Percentiles rank a stretch among this genome's conserved stretches.
phyloP scores from a whole-genome alignment of 2,113 vertebrate species.

The Microcebus ravelobensis region DNA sequence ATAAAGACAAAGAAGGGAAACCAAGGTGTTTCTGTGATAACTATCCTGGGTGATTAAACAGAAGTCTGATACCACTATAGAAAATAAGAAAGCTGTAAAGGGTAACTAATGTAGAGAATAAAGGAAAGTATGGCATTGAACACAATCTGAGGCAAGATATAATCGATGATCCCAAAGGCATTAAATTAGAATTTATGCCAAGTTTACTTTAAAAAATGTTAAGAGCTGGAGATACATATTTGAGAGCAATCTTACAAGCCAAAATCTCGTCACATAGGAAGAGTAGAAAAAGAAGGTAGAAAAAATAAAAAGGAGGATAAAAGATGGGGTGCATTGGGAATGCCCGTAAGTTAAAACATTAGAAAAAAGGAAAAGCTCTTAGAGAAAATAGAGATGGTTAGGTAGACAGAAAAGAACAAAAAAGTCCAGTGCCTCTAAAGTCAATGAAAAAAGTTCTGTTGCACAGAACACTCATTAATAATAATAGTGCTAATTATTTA shows the following conservation, averaged over 20 bases:
- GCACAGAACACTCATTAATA: neutral
- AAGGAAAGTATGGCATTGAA: neutral
- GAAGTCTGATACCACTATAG: neutral
- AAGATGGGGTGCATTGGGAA: neutral
- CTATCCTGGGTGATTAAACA: neutral
- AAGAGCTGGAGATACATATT: neutral
- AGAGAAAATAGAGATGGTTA: neutral
- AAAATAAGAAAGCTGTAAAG: conserved; percentile 16
- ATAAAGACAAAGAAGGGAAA: neutral
- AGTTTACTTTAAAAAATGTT: conserved; percentile 18
- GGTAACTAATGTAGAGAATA: neutral
- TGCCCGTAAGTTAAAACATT: neutral
- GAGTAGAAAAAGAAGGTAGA: neutral
- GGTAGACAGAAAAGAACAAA: neutral
- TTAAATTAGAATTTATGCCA: neutral
- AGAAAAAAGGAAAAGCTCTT: conserved; percentile 18
- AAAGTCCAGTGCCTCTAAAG: neutral
- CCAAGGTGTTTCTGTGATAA: neutral
- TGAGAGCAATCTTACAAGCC: neutral
- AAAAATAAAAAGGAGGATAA: neutral
- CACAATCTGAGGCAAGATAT: neutral
- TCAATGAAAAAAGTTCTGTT: neutral
- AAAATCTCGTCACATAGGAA: neutral
- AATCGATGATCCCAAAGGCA: neutral
- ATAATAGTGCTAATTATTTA: neutral